phyloP scores from a whole-genome alignment of 2,888 invertebrate genomes.

The Galerucella calmariensis region DNA sequence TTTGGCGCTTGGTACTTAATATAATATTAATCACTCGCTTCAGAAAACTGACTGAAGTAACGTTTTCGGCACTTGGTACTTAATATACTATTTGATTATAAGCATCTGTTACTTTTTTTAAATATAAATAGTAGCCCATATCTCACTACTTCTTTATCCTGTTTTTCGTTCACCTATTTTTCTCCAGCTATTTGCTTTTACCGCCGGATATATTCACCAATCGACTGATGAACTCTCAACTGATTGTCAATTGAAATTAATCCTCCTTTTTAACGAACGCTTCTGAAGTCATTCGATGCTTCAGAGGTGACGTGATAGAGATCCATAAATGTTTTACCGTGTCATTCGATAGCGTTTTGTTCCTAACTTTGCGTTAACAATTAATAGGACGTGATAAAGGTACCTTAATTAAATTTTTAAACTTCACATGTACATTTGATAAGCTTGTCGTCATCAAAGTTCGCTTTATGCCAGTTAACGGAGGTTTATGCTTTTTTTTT shows the following conservation, averaged over 20 bases:
- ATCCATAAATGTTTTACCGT: constrained; percentile 33
- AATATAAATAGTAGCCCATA: too few relatives aligned
- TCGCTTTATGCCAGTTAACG: background rate
- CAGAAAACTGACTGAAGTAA: too few relatives aligned
- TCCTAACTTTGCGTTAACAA: constrained; percentile 21
- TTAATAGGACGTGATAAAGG: constrained; percentile 17
- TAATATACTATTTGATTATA: too few relatives aligned
- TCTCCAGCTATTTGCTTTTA: too few relatives aligned
- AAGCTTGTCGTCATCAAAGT: background rate
- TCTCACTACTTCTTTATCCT: too few relatives aligned
- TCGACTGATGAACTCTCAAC: background rate
- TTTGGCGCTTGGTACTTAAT: too few relatives aligned
- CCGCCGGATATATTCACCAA: background rate
- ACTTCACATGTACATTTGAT: background rate
- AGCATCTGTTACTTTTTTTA: too few relatives aligned
- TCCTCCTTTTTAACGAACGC: constrained; percentile 13
- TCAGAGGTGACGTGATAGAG: constrained; percentile 28
- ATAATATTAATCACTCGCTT: too few relatives aligned
- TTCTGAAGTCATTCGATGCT: constrained; percentile 27
- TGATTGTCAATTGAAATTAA: background rate
- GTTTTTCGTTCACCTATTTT: too few relatives aligned
- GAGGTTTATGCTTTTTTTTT: background rate
- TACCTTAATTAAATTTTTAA: constrained; percentile 18
- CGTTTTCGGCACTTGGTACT: too few relatives aligned
- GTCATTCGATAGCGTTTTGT: constrained; percentile 32